Base-by-base conservation (phyloP, 64 coral and sea anemone species). In the Cladopsammia gracilis region DNA sequence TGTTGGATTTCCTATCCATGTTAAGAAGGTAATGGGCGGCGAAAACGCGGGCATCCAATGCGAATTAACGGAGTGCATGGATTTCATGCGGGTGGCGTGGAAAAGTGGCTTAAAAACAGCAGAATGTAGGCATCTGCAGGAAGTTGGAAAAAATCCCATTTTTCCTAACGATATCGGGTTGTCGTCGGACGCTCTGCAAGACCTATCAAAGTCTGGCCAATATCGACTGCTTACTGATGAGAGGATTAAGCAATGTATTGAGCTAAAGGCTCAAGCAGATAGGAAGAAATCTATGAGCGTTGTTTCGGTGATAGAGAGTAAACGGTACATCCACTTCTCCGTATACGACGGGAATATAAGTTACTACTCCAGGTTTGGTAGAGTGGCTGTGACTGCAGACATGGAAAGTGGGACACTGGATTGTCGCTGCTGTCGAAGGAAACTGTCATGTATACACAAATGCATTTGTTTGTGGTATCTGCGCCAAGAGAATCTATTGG, bases 391-490 rank as follows among this genome's bases (percentile, higher is more conserved):
- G 3, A 86, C 88, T 51, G 71, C 78, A 22, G 81, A 95, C 73
- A 10, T 95, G 51, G 20, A 4, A 8, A 95, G 75, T 66, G 88
- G 93, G 5, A 85, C 51, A 19, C 19, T 95, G n/a, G 88, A 95
- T 25, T 95, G 87, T 25, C 54, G 78, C 16, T 89, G 92, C 65
- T 94, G 65, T 75, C 69, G 67, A 0, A 54, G 86, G 46, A 94
- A 94, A 43, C n/a, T 62, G 2, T 57, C 70, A 0, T 95, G 79
- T 20, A 76, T 86, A 6, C 93, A 95, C 87, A 95, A 90, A 34
- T 48, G 83, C 7, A 59, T 90, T 14, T 90, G 87, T 19, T 13
- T 95, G 22, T 95, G 93, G 87, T 90, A 90, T 56, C 75, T 95
- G 2, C 49, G 78, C 6, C 48, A 77, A 52, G 66, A 70, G 43